Conservation (phyloP, 2,113 vertebrate genomes). For the Brienomyrus longianalis region DNA sequence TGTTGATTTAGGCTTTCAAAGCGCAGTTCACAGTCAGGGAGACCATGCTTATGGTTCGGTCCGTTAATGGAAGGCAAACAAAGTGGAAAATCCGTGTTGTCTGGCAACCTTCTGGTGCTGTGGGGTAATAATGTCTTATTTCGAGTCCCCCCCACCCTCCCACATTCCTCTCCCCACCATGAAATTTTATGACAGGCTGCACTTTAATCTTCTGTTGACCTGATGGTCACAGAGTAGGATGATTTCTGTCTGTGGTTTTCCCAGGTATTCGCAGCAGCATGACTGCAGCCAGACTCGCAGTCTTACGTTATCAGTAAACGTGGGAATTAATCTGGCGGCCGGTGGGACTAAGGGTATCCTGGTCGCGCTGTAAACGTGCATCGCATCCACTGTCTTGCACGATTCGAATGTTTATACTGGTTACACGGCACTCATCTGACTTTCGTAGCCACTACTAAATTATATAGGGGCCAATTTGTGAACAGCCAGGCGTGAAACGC, state of each 20-base stretch:
- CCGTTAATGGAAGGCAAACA: background rate
- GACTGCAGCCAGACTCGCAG: background rate
- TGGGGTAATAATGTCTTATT: background rate
- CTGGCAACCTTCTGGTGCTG: background rate
- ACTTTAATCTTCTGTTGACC: background rate
- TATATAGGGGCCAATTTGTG: constrained; percentile 1
- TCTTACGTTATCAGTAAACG: background rate
- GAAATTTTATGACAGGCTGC: constrained; percentile 7
- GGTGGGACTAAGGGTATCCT: background rate
- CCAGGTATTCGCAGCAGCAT: background rate
- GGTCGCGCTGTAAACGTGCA: background rate
- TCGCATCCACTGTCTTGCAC: background rate
- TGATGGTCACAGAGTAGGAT: background rate
- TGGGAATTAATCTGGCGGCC: background rate
- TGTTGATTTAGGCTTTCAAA: background rate
- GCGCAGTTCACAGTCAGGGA: background rate
- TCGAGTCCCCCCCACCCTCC: background rate
- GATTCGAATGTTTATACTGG: background rate
- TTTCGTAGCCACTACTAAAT: background rate
- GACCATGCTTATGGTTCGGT: background rate
- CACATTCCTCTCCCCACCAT: background rate
- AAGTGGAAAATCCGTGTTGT: background rate
- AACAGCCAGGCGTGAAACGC: constrained; percentile 4
- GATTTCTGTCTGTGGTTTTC: background rate
- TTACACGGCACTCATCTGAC: background rate